Conservation (phyloP, 2,113 vertebrate genomes). For the Manacus vitellinus region DNA sequence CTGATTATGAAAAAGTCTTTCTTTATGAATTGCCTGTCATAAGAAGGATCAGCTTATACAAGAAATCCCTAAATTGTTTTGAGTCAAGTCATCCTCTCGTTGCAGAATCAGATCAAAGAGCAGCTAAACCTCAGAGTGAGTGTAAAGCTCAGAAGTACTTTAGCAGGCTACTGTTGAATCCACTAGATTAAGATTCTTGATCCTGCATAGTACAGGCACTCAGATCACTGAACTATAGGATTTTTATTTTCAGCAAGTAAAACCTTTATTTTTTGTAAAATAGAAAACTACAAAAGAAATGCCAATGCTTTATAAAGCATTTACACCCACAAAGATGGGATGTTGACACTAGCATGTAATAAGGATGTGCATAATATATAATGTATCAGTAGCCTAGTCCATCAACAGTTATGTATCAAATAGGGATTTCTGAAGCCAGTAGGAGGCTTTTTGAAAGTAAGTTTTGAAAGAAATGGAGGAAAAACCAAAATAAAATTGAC, state of each 20-base stretch:
- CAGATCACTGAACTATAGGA: neutral
- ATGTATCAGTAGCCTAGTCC: neutral
- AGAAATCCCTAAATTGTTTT: neutral
- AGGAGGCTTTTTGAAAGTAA: neutral
- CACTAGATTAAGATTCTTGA: neutral
- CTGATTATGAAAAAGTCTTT: neutral
- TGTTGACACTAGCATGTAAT: neutral
- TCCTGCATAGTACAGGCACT: neutral
- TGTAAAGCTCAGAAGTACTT: conserved; percentile 8
- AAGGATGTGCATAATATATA: conserved; percentile 21
- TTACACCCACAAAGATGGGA: neutral
- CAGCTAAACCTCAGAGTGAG: neutral
- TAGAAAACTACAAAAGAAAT: neutral
- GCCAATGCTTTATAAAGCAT: neutral
- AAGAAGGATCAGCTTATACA: neutral
- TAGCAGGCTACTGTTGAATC: neutral
- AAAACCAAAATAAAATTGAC: neutral
- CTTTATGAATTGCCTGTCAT: neutral
- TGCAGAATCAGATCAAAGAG: neutral
- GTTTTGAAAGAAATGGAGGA: neutral
- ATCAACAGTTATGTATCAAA: neutral
- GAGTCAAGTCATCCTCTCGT: neutral
- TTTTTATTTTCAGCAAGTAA: neutral
- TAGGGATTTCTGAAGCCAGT: neutral
- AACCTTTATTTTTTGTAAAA: neutral